phyloP scores from a whole-genome alignment of 1,140 invertebrate species.

The Zaprionus nigranus region DNA sequence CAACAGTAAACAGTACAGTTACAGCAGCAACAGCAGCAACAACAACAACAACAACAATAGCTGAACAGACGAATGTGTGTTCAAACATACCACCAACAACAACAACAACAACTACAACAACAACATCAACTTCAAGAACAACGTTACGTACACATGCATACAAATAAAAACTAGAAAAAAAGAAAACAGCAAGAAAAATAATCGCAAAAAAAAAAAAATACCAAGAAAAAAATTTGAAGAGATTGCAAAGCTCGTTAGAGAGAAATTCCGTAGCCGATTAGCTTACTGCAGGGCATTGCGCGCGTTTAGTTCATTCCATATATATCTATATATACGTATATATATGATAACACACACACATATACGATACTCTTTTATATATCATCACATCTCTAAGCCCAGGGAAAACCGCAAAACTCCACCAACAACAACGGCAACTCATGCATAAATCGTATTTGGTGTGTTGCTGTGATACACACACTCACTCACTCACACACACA shows the following conservation, averaged over 20 bases:
- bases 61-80: slow-evolving; percentile 36
- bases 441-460: slow-evolving; percentile 53
- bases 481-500: slow-evolving; percentile 23
- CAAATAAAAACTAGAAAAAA: slow-evolving; percentile 19
- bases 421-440: slow-evolving; percentile 36
- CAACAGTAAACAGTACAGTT: slow-evolving; percentile 45
- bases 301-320: slow-evolving; percentile 56
- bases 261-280: slow-evolving; percentile 30
- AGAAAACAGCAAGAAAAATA: slow-evolving; percentile 7
- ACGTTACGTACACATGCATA: slow-evolving; percentile 46
- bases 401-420: slow-evolving; percentile 20
- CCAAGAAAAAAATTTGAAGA: slow-evolving; percentile 8
- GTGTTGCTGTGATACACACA: slow-evolving; percentile 45
- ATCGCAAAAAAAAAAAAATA: neutral
- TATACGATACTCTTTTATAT: slow-evolving; percentile 53
- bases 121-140: slow-evolving; percentile 17
- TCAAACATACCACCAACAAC: slow-evolving; percentile 8
- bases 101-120: slow-evolving; percentile 19
- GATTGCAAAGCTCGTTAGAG: slow-evolving; percentile 7
- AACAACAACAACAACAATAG: slow-evolving; percentile 26
- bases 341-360: slow-evolving; percentile 42
- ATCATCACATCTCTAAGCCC: slow-evolving; percentile 54
- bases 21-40: slow-evolving; percentile 23
- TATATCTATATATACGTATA: slow-evolving; percentile 26
- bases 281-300: slow-evolving; percentile 49